Percentiles rank a stretch among this genome's conserved stretches.
Evolutionary conservation across 2,888 invertebrate species (phyloP).

Genomic region (Ophraella communa): DNA sequence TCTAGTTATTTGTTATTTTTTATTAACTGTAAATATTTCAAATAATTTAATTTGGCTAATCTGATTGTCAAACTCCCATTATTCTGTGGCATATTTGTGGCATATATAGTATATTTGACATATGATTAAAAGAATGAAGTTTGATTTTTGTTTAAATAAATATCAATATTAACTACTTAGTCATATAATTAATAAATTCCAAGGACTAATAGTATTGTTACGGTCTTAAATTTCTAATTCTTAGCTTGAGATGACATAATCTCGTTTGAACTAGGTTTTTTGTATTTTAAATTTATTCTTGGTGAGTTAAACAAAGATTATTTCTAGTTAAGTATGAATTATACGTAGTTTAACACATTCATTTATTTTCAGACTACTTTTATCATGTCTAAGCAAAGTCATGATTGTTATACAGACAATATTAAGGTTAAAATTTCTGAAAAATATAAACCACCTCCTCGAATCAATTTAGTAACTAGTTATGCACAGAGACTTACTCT

Average conservation of each 20-base stretch:
- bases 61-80: neutral
- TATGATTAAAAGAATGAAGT: slow-evolving; percentile 10
- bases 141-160: slow-evolving; percentile 19
- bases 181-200: slow-evolving; percentile 8
- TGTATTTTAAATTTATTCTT: slow-evolving; percentile 6
- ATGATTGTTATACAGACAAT: slow-evolving; percentile 74
- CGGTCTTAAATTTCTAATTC: slow-evolving; percentile 11
- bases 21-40: neutral
- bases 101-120: neutral
- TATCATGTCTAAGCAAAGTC: slow-evolving; percentile 49
- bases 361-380: slow-evolving; percentile 22
- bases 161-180: slow-evolving; percentile 12
- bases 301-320: slow-evolving; percentile 11
- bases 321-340: neutral
- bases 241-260: slow-evolving; percentile 15
- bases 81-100: neutral
- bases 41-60: neutral
- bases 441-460: slow-evolving; percentile 82
- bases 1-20: neutral
- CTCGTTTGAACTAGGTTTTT: slow-evolving; percentile 3
- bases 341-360: neutral
- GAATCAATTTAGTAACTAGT: slow-evolving; percentile 67
- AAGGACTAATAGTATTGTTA: slow-evolving; percentile 12
- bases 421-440: slow-evolving; percentile 89
- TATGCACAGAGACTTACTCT: slow-evolving; percentile 64